Base-by-base conservation (phyloP, 2,888 invertebrate genomes). In the Tuta absoluta region DNA sequence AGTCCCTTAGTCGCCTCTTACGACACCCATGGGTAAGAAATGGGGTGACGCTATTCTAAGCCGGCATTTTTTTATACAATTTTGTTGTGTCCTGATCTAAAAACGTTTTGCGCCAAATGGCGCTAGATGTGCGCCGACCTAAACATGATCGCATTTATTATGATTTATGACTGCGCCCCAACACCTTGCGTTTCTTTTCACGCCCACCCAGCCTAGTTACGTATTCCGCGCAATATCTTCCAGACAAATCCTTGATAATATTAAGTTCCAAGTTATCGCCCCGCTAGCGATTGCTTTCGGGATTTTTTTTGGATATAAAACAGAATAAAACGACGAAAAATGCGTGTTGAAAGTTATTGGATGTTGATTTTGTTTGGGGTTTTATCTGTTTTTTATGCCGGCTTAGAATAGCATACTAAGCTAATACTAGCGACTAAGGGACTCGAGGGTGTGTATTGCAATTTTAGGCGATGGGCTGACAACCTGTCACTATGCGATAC, bases 161-260 rank as follows among this genome's bases (percentile, higher is more conserved):
- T 67, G 69, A 69, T 72, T 67, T 69, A 66, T 70, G 51, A 63
- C 64, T 64, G 64, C 38, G 10, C 56, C 48, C 67, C 37, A 37
- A 67, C 68, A 67, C 66, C 65, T 67, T 65, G 65, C 51, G 23
- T 23, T 65, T 64, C 57, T 28, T 28, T 64, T 61, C 64, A 65
- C 69, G 63, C 62, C 58, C 38, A 63, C 65, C 63, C 51, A n/a
- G 60, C 65, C 70, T 70, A 66, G 68, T 71, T 69, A 65, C 58
- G 72, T 72, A 71, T 72, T 68, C 72, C 19, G 63, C 23, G 57
- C 69, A 64, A 69, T 66, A 66, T 68, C 63, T 41, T 64, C 49
- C 14, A 23, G 61, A 70, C 66, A 66, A 69, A 70, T 67, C 67
- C 66, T 61, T 65, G 67, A 64, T 67, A 67, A 68, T 70, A 65